phyloP scores from a whole-genome alignment of 2,797 vertebrate genomes.

The Sebastolobus alascanus region DNA sequence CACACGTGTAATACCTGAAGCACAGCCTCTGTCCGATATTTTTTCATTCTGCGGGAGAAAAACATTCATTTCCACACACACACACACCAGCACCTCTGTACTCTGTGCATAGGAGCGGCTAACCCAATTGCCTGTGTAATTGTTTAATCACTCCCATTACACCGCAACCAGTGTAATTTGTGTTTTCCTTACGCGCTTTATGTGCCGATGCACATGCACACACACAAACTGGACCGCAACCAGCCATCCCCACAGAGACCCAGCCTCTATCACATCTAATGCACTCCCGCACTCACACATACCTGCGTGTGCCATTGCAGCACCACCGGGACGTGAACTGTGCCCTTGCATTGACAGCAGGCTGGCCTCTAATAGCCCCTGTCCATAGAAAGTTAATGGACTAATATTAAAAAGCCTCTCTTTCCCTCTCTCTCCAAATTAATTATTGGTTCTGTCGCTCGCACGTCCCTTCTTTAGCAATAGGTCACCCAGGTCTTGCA shows the following conservation, averaged over 20 bases:
- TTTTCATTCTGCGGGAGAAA: constrained; percentile 37
- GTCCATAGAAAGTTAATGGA: constrained; percentile 75
- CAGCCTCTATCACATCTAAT: constrained; percentile 1
- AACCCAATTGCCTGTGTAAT: constrained; percentile 85
- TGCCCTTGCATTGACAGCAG: constrained; percentile 46
- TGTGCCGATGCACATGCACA: constrained; percentile 17
- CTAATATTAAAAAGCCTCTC: constrained; percentile 67
- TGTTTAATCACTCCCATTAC: constrained; percentile 86
- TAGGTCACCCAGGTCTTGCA: constrained; percentile 96
- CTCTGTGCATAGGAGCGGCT: constrained; percentile 70
- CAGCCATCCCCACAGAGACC: constrained; percentile 41
- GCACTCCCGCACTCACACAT: constrained; percentile 2
- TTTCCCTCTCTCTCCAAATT: constrained; percentile 78
- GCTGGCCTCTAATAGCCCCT: constrained; percentile 50
- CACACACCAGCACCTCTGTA: constrained; percentile 56
- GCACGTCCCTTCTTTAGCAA: constrained; percentile 86
- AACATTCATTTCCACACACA: constrained; percentile 26
- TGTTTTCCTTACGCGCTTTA: constrained; percentile 70
- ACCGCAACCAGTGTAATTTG: constrained; percentile 79
- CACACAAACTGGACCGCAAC: constrained; percentile 40
- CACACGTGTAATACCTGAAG: constrained; percentile 36
- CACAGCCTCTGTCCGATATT: constrained; percentile 33
- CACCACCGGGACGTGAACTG: constrained; percentile 26
- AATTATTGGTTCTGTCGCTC: constrained; percentile 86
- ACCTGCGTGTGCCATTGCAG: constrained; percentile 18